Base-by-base conservation (phyloP, 2,797 vertebrate species). In the Lepus oiostolus region DNA sequence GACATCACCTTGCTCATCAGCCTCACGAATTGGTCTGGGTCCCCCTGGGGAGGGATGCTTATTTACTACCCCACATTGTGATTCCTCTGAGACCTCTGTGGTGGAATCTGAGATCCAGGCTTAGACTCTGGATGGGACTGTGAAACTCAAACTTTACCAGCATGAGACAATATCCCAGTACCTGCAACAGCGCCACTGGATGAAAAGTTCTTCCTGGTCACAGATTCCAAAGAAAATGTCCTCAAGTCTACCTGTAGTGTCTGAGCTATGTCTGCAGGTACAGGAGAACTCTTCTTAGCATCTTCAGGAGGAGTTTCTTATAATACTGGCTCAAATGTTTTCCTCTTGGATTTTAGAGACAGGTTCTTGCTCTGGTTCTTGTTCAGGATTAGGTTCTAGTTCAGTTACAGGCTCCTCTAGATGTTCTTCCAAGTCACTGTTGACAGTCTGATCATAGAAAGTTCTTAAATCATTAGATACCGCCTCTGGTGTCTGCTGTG, bases 141-240 rank as follows among this genome's bases (percentile, higher is more conserved):
- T 0, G 99, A 98, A 47, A 99, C 98, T 0, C 99, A 97, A 68
- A 98, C 99, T 99, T 99, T 99, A 96, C 99, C 99, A 85, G 99
- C 99, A 21, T 99, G 99, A 62, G 99, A 99, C 91, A 99, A 98
- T 97, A 99, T 98, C 97, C 99, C 99, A 12, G 99, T 99, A n/a
- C 99, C 99, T 0, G 99, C 99, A 96, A 99, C 99, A 24, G 99
- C 99, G 90, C 99, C 99, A 70, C 99, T 47, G 42, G 42, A 47
- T 47, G 42, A 8, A 47, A 47, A 47, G 42, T 47, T 47, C 42
- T 47, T 99, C 98, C 99, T 99, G 84, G 99, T 99, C 97, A 99
- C 99, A 1, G 98, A 99, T 0, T 99, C 99, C 99, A 99, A 99
- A 65, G 99, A 99, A 98, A 99, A 99, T 0, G 99, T 98, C 99